These are phyloP conservation scores for Danio choprae DNA, from an alignment of 2,797 vertebrate species.

Conservation along the genomic window DNA sequence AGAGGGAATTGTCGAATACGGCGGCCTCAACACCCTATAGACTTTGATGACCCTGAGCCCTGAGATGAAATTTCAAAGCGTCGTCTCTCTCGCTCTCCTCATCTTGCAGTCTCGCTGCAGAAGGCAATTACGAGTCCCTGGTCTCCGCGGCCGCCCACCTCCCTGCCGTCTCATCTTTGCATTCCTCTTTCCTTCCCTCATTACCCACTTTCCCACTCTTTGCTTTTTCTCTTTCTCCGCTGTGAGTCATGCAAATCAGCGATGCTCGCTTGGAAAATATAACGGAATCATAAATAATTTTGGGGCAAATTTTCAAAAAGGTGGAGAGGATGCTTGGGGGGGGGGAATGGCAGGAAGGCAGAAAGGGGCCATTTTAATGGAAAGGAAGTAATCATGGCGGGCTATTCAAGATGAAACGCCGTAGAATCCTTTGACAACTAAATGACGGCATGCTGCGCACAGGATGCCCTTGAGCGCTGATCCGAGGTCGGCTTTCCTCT, in stretches of 20 bases:
- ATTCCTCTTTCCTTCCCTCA: conserved; percentile 13
- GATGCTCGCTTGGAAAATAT: conserved; percentile 44
- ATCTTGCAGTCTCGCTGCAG: conserved; percentile 51
- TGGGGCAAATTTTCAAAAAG: conserved; percentile 46
- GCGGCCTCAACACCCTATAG: conserved; percentile 35
- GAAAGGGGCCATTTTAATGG: conserved; percentile 24
- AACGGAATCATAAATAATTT: conserved; percentile 56
- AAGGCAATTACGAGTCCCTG: conserved; percentile 59
- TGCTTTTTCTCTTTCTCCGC: background rate
- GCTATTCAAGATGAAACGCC: conserved; percentile 43
- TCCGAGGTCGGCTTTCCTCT: conserved; percentile 1
- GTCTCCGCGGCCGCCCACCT: conserved; percentile 14
- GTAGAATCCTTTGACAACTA: conserved; percentile 42
- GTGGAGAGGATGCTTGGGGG: conserved; percentile 16
- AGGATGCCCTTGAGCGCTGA: conserved; percentile 22
- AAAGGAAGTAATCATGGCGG: conserved; percentile 34
- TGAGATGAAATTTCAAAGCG: conserved; percentile 61
- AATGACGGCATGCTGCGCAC: conserved; percentile 12
- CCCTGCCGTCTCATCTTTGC: conserved; percentile 32
- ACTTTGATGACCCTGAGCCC: conserved; percentile 32
- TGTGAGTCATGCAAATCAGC: conserved; percentile 59
- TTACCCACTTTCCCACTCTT: conserved; percentile 35
- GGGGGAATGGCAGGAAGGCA: conserved; percentile 4
- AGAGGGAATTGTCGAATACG: conserved; percentile 44
- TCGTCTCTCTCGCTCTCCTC: conserved; percentile 34